Base-by-base conservation (phyloP, 2,888 invertebrate species). In the Celastrina argiolus region DNA sequence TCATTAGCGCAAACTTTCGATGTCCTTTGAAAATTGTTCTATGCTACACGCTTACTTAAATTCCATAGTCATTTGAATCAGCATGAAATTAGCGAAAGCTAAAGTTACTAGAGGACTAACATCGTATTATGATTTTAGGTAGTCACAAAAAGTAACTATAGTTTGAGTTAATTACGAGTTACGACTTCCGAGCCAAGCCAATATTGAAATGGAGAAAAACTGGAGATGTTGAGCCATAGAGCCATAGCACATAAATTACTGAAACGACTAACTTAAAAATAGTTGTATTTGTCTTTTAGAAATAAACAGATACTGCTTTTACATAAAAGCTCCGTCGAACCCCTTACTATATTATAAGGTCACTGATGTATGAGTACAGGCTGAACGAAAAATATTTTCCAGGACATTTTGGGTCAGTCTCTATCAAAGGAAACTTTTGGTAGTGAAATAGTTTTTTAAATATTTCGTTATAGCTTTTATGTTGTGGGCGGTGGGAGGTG, bases 361-460 rank as follows among this genome's bases (percentile, higher is more conserved):
- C 22, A 51, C 22, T 51, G 36, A 36, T 36, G 22, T 22, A 7
- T 34, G 64, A 18, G 26, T 56, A 65, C 26, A 68, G 66, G 65
- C 64, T 69, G 68, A 69, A 69, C 65, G 67, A 66, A 66, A 72
- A 79, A 79, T 81, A 69, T 79, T 84, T 83, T 81, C 76, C 76
- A 78, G 78, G 81, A 79, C 76, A 82, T 83, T 83, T 80, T 77
- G 73, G 76, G 70, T 81, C 76, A 80, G 78, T 83, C 80, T 80
- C 75, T 79, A 77, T 78, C 79, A 81, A 84, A 83, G 81, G 82
- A 83, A 88, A 88, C 83, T 88, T 88, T 82, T 79, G 75, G 86
- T 88, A 88, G 88, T 87, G 88, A 84, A 88, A 90, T 89, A 89
- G 89, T 90, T 90, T 77, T 72, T 74, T 75, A 81, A 81, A 81